Evolutionary conservation across 1,140 invertebrate species (phyloP), one percentile per base, ranked within the genome.

Genomic region (Drosophila burlai): DNA sequence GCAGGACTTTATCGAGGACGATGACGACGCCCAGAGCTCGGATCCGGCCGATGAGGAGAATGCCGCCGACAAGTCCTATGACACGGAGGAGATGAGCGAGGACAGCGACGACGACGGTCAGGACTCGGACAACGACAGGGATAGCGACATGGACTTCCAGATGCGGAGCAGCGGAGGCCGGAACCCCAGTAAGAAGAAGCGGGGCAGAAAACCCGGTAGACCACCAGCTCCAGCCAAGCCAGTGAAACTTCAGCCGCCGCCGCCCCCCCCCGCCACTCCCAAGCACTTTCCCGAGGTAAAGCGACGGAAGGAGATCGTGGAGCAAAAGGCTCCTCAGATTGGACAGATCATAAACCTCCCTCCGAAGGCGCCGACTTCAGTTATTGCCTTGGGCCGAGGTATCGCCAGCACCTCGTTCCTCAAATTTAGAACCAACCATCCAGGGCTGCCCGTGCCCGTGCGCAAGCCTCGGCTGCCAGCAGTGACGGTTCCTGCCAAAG

Each of bases 1-100:
- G 26, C 79, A 87, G 15, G 89, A 82, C n/a, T 40, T 43, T 29
- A 13, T 81, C 1, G 91, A 89, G 10, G 92, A 92, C 40, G 91
- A 93, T 46, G 77, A 86, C 7, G 85, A 89, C 26, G 67, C 64
- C 9, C 72, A 82, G 29, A 80, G 78, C 26, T 90, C 90, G 38
- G 75, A 69, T 18, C 55, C 80, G 4, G 90, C 81, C 31, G 85
- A 92, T 31, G 83, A 91, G n/a, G 89, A 87, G 45, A 91, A 90
- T 52, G 61, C 66, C 42, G 61, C 66, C 42, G 71, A 74, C 15
- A 74, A 74, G 46, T 73, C 69, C n/a, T 86, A 91, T 13, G 93
- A 94, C 45, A 92, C 89, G n/a, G 85, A 90, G n/a, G 91, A 93
- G 67, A 62, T 92, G 5, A 90, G 89, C 65, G 91, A 92, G 16